Conservation (phyloP, 2,888 invertebrate genomes). For the Merodon equestris region DNA sequence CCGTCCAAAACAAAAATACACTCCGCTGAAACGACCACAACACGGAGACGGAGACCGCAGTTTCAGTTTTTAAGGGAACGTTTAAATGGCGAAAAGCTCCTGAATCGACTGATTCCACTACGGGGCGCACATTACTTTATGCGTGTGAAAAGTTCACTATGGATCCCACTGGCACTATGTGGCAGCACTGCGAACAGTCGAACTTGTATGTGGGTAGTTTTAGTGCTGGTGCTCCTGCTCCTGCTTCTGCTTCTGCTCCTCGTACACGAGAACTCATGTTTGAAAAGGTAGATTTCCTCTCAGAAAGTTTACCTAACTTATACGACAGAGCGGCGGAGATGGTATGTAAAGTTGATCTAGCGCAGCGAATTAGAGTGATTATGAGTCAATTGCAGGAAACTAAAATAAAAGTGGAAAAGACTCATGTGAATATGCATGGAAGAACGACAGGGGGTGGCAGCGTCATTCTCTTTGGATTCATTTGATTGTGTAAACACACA, state of each 20-base stretch:
- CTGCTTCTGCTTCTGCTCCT: not conserved
- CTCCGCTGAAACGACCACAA: conserved; percentile 57
- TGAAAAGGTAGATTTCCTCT: conserved; percentile 41
- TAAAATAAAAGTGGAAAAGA: conserved; percentile 17
- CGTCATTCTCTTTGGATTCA: conserved; percentile 36
- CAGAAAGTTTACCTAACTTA: conserved; percentile 44
- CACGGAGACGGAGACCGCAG: conserved; percentile 54
- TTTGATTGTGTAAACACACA: conserved; percentile 38
- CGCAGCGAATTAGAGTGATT: conserved; percentile 48
- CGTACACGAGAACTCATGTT: not conserved
- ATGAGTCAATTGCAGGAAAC: conserved; percentile 59
- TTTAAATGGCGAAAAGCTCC: conserved; percentile 68
- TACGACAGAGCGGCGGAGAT: conserved; percentile 20
- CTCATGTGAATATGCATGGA: conserved; percentile 35
- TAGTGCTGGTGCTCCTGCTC: conserved; percentile 9
- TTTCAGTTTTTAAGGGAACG: conserved; percentile 50
- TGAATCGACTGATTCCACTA: conserved; percentile 65
- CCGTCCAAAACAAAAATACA: conserved; percentile 68
- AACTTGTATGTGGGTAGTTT: conserved; percentile 33
- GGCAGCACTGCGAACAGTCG: too few relatives aligned
- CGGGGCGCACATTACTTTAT: conserved; percentile 67
- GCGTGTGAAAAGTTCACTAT: conserved; percentile 66
- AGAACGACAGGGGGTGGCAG: conserved; percentile 11
- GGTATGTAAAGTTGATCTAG: conserved; percentile 44
- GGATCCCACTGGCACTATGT: conserved; percentile 57